Percentiles rank a stretch among this genome's conserved stretches.
Evolutionary conservation across 2,888 invertebrate species (phyloP).

Genomic region (Apamea sordens): DNA sequence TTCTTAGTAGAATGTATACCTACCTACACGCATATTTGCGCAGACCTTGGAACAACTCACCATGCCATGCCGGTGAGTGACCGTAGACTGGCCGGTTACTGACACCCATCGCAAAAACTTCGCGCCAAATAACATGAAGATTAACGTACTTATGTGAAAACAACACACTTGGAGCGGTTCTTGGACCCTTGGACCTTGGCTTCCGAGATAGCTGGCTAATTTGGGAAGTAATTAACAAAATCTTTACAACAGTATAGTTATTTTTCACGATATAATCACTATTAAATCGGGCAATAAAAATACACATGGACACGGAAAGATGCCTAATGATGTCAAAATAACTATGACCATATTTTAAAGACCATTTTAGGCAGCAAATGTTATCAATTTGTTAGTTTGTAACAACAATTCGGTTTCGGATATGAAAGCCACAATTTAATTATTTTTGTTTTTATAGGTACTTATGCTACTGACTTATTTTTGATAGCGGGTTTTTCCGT

Average conservation of each 20-base stretch:
- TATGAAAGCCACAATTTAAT: constrained; percentile 18
- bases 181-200: constrained; percentile 14
- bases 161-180: constrained; percentile 17
- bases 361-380: not conserved
- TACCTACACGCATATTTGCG: constrained; percentile 71
- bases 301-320: not conserved
- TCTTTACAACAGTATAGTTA: not conserved
- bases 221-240: constrained; percentile 4
- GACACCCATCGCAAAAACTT: constrained; percentile 78
- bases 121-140: constrained; percentile 66
- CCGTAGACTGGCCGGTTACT: constrained; percentile 82
- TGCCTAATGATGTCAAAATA: not conserved
- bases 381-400: not conserved
- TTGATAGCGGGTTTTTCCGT: constrained; percentile 16
- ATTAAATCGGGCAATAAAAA: not conserved
- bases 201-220: constrained; percentile 9
- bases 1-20: constrained; percentile 51
- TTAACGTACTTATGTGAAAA: constrained; percentile 55
- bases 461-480: not conserved
- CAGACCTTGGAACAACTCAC: constrained; percentile 79
- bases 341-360: not conserved
- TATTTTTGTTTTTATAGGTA: constrained; percentile 18
- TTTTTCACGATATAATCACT: not conserved
- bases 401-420: constrained; percentile 1
- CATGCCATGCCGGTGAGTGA: constrained; percentile 82